Evolutionary conservation across 2,888 invertebrate genomes (phyloP), one percentile per base, ranked within the genome.

Genomic region (Yponomeuta cagnagella): DNA sequence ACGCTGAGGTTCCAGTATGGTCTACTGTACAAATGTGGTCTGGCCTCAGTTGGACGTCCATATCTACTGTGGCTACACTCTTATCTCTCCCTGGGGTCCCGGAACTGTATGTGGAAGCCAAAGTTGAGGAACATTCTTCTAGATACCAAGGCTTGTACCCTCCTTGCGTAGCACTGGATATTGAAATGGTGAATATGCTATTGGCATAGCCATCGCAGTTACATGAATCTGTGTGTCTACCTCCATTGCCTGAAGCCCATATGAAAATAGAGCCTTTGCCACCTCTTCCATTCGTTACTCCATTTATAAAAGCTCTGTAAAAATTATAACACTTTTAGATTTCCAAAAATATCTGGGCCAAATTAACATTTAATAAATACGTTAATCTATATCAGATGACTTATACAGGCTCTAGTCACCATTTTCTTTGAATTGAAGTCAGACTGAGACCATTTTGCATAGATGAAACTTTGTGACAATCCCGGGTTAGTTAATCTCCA

Each of bases 141-240:
- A 99, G 94, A 88, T 99, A 99, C 99, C 99, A 99, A 0, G 99
- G 99, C 83, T 98, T 98, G 83, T 90, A 95, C 86, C 98, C 98
- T 78, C 97, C 96, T 93, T 99, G 98, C 0, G 99, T 98, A 8
- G 98, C 98, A 84, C 98, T 98, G 71, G 98, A 98, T 84, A 99
- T 98, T 76, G 98, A 98, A 76, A 99, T 94, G 2, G 99, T 99
- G 88, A 98, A 99, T 85, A 99, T 98, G 82, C 98, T 98, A 90
- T 99, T 99, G 64, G 99, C 99, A 89, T 99, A 99, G 70, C 99
- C 99, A 88, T 99, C 99, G 90, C 99, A 99, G 88, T 99, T 99
- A 89, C 99, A 99, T 8, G 98, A 98, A 86, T 99, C 99, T 1
- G 96, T 96, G 82, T 98, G 97, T 75, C 97, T 94, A 68, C 98